These are phyloP conservation scores for Trissolcus japonicus DNA, from an alignment of 2,888 invertebrate genomes.

Conservation along the genomic window DNA sequence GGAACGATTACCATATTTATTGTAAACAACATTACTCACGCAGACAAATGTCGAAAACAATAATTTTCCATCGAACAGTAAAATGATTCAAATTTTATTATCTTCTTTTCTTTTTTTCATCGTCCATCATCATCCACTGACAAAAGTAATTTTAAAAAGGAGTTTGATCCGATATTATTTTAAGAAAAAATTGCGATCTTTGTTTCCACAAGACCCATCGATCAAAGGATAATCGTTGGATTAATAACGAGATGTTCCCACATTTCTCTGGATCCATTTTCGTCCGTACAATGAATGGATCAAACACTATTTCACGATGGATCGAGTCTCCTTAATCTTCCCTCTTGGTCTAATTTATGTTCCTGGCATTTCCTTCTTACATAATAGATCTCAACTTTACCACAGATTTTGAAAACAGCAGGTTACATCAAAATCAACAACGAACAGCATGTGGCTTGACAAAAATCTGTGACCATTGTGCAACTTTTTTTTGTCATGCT, in stretches of 20 bases:
- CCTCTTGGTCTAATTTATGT: conserved; percentile 18
- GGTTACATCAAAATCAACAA: not conserved
- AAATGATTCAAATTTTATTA: too few relatives aligned
- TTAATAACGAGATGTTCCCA: too few relatives aligned
- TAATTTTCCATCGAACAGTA: too few relatives aligned
- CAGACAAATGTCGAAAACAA: too few relatives aligned
- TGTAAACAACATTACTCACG: too few relatives aligned
- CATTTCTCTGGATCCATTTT: too few relatives aligned
- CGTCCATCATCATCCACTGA: too few relatives aligned
- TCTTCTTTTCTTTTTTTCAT: too few relatives aligned
- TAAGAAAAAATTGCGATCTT: too few relatives aligned
- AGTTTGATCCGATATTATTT: too few relatives aligned
- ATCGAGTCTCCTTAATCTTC: conserved; percentile 11
- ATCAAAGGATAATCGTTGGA: conserved; percentile 16
- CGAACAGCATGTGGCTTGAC: not conserved
- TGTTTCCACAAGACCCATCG: not conserved
- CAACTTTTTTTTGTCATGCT: not conserved
- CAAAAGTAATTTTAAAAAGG: too few relatives aligned
- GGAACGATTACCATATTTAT: too few relatives aligned
- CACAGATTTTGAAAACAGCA: conserved; percentile 19
- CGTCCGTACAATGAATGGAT: conserved; percentile 4
- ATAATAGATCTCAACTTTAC: conserved; percentile 12
- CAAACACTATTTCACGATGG: conserved; percentile 5
- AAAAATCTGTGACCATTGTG: not conserved
- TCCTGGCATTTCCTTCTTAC: conserved; percentile 1